These are phyloP conservation scores for Nyctibius grandis DNA, from an alignment of 2,797 vertebrate species.

Conservation along the genomic window DNA sequence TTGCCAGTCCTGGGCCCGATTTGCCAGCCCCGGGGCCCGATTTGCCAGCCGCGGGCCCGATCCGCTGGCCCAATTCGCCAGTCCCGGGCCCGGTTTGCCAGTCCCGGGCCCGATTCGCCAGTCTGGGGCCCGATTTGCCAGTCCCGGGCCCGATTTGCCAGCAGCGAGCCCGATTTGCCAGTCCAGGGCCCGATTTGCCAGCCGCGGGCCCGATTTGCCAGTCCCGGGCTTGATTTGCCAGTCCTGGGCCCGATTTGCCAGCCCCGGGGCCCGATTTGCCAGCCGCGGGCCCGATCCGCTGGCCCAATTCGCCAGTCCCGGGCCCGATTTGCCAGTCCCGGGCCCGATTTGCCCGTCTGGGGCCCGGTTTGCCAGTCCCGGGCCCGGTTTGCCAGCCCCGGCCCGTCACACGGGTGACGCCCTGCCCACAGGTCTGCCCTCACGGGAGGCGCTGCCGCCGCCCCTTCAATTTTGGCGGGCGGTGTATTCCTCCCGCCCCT, in stretches of 20 bases:
- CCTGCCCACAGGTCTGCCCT: accelerated
- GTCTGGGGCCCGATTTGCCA: not conserved
- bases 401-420: accelerated
- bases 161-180: accelerated
- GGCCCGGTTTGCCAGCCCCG: too few species aligned
- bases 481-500: accelerated
- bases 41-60: not conserved
- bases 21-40: too few species aligned
- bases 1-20: too few species aligned
- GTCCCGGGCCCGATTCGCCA: too few species aligned
- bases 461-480: not conserved
- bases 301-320: too few species aligned
- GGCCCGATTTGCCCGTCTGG: not conserved
- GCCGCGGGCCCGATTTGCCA: not conserved
- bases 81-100: too few species aligned
- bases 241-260: accelerated
- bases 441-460: accelerated
- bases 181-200: too few species aligned
- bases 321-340: too few species aligned
- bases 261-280: too few species aligned
- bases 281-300: not conserved
- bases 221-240: too few species aligned
- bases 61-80: not conserved
- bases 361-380: not conserved
- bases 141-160: too few species aligned